phyloP scores from a whole-genome alignment of 2,113 vertebrate genomes.

The Chinchilla lanigera region DNA sequence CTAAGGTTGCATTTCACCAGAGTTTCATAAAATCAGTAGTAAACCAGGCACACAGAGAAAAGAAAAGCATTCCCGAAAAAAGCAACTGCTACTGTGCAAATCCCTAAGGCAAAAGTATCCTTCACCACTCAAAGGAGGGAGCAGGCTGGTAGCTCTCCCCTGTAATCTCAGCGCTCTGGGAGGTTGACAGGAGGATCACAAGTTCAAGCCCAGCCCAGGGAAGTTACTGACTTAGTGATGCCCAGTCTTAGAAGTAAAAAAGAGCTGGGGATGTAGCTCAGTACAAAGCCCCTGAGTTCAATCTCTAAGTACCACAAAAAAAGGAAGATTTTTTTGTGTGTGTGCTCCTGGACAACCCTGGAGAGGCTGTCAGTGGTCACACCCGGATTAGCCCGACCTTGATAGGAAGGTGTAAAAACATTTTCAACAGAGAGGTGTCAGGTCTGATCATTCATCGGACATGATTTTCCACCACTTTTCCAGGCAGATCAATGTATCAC shows the following conservation, averaged over 20 bases:
- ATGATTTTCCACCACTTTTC: neutral
- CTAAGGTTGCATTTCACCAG: neutral
- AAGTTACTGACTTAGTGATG: neutral
- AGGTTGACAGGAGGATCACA: neutral
- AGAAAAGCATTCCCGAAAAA: neutral
- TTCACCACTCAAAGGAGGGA: neutral
- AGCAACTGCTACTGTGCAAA: rapidly evolving
- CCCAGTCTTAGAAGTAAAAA: neutral
- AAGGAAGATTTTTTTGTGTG: neutral
- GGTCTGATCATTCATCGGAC: neutral
- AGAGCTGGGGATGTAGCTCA: neutral
- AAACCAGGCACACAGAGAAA: neutral
- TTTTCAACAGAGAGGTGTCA: neutral
- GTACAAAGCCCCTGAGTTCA: neutral
- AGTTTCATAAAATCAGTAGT: neutral
- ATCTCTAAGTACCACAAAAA: neutral
- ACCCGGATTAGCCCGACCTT: neutral
- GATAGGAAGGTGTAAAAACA: neutral
- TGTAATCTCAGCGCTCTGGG: neutral
- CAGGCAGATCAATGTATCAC: neutral
- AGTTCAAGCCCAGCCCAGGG: neutral
- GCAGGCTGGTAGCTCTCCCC: neutral
- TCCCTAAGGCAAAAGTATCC: neutral
- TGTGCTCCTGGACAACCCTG: neutral
- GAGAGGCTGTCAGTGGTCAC: neutral